Conservation (phyloP, 2,113 vertebrate species). For the Aepyceros melampus region DNA sequence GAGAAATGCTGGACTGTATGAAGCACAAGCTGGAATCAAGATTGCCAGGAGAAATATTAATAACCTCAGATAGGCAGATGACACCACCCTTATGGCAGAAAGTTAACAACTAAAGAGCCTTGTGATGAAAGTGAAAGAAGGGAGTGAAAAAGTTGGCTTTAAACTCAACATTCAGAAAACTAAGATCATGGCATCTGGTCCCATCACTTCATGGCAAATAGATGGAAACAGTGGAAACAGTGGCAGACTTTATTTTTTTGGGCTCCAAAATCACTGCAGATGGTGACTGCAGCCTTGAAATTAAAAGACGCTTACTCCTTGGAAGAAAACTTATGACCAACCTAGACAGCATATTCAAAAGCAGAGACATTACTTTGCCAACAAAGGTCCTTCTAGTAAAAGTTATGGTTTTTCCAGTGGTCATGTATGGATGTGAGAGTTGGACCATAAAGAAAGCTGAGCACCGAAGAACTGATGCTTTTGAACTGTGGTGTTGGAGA, state of each 20-base stretch:
- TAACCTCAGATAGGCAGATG: neutral
- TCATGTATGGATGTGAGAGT: neutral
- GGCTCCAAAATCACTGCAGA: neutral
- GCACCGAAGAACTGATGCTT: fast-evolving
- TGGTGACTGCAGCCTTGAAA: neutral
- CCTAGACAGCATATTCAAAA: neutral
- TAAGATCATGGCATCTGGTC: neutral
- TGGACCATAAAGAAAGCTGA: neutral
- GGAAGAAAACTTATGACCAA: neutral
- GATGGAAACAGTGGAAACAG: neutral
- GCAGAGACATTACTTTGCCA: neutral
- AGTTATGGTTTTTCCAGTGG: neutral
- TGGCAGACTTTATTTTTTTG: fast-evolving
- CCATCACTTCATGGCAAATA: neutral
- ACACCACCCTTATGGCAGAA: neutral
- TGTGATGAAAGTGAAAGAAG: neutral
- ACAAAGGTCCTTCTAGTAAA: neutral
- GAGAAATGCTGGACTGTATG: neutral
- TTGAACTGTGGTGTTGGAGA: neutral
- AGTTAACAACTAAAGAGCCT: neutral
- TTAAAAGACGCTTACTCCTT: neutral
- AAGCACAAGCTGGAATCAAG: neutral
- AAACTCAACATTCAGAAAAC: neutral
- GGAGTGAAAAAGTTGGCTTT: neutral
- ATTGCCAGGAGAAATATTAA: neutral